Conservation (phyloP, 2,113 vertebrate genomes). For the Diglossa brunneiventris region DNA sequence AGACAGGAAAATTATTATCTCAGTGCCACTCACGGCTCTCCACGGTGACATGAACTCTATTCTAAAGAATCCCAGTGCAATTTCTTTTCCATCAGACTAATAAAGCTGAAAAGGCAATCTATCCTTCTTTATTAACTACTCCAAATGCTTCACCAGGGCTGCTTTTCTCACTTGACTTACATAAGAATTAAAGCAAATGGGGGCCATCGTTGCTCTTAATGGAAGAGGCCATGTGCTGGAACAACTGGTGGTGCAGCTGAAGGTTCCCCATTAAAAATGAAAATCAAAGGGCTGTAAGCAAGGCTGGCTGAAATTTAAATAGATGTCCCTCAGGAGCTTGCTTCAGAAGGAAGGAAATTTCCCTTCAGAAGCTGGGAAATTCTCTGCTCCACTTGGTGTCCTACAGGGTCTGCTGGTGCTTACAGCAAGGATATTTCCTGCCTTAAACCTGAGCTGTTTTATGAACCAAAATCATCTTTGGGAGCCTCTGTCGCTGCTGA, state of each 20-base stretch:
- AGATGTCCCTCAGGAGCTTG: neutral
- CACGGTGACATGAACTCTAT: constrained; percentile 14
- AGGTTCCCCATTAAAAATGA: neutral
- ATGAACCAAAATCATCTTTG: rapidly evolving
- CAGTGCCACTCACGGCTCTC: constrained; percentile 41
- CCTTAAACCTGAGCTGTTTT: neutral
- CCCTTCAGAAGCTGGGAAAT: neutral
- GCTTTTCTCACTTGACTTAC: constrained; percentile 50
- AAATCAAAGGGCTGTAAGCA: neutral
- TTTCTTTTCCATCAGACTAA: constrained; percentile 46
- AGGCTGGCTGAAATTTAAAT: neutral
- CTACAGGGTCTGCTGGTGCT: neutral
- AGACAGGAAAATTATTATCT: constrained; percentile 51
- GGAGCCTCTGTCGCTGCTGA: neutral
- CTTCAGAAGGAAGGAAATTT: neutral
- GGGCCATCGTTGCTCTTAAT: constrained; percentile 4
- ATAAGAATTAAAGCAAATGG: constrained; percentile 37
- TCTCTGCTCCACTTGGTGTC: neutral
- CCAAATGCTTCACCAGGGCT: neutral
- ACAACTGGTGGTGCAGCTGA: constrained; percentile 19
- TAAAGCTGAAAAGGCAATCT: constrained; percentile 53
- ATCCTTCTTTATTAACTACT: constrained; percentile 59
- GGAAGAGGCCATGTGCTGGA: constrained; percentile 11
- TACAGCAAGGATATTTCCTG: neutral
- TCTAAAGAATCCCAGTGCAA: constrained; percentile 46